Evolutionary conservation across 92 coral and sea anemone species (phyloP), one percentile per base, ranked within the genome.

Genomic region (Epizoanthus scotinus): DNA sequence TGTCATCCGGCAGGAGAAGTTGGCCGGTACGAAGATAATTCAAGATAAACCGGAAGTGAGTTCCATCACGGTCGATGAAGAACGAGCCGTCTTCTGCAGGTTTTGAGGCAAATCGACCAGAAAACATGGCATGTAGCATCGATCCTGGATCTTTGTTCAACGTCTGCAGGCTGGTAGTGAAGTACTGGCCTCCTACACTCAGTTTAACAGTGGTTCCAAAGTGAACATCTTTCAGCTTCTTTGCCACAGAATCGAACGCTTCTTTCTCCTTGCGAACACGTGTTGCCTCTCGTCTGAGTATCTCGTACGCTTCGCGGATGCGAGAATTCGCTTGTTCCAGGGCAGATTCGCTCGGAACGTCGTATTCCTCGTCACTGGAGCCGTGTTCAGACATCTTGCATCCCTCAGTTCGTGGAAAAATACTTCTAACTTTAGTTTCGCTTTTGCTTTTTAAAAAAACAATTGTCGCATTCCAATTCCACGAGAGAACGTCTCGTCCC

Each of bases 21-120:
- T 71, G 58, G 18, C 90, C 93, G 5, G 93, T 89, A 29, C 93
- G 84, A 15, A 89, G 81, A 63, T 87, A 90, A 58, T 90, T 90
- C 80, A 90, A 79, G 36, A 90, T 87, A 67, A 70, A 84, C 44
- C 89, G 71, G 81, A 89, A 89, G 71, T 82, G 84, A 8, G 96
- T 86, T 63, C 96, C 96, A 72, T 91, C 96, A 40, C 94, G 89
- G 84, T 91, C 84, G 71, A 91, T 87, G 73, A 90, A 90, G 83
- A 81, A 90, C 38, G 87, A 82, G 42, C 94, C 94, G 36, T 90
- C 94, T 61, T 90, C 91, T 63, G 77, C 85, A 29, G 94, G 91
- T 83, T 90, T 81, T 14, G 89, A 78, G 68, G 87, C 94, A 81
- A 90, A 90, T 53, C 94, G 86, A 21, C 88, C 87, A 18, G 91